Evolutionary conservation across 2,888 invertebrate genomes (phyloP).

Genomic region (Arge pagana): DNA sequence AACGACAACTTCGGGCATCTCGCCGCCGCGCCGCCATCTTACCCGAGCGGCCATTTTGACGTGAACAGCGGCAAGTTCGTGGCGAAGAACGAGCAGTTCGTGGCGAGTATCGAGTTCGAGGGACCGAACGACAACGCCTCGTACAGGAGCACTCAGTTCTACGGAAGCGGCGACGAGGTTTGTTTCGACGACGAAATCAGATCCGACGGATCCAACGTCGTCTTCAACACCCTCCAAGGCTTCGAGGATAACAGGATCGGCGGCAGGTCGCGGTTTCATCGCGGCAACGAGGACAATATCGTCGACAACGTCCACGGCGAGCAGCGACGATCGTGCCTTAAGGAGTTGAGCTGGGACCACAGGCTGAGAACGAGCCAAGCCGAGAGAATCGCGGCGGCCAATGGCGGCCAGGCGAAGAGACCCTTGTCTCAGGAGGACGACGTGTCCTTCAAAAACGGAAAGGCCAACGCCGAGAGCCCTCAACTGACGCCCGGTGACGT

Average conservation of each 20-base stretch:
- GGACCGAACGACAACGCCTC: conserved; percentile 37
- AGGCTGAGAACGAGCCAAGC: conserved; percentile 37
- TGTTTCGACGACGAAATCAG: conserved; percentile 33
- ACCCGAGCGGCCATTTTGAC: conserved; percentile 14
- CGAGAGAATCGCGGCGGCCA: conserved; percentile 50
- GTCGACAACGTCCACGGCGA: not conserved
- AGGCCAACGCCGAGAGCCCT: conserved; percentile 50
- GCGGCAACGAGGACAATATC: too few species aligned
- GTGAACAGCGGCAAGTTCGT: conserved; percentile 29
- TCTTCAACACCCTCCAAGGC: conserved; percentile 53
- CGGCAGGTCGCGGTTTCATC: too few species aligned
- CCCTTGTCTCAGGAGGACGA: conserved; percentile 52
- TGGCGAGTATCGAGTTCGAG: conserved; percentile 20
- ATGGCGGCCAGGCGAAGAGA: conserved; percentile 51
- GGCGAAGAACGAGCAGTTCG: conserved; percentile 28
- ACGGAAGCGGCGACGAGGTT: conserved; percentile 39
- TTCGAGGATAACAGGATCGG: conserved; percentile 37
- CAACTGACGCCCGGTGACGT: conserved; percentile 56
- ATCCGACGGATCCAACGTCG: conserved; percentile 42
- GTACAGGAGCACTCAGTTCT: conserved; percentile 31
- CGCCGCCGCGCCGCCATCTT: not conserved
- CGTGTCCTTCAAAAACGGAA: conserved; percentile 50
- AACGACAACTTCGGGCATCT: conserved; percentile 41
- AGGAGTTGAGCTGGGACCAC: not conserved
- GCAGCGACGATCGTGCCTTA: conserved; percentile 6